A percentile compares a stretch with the other conserved stretches of the same genome.
Evolutionary conservation across 2,797 vertebrate genomes (phyloP).

Genomic region (Garrulus glandarius): DNA sequence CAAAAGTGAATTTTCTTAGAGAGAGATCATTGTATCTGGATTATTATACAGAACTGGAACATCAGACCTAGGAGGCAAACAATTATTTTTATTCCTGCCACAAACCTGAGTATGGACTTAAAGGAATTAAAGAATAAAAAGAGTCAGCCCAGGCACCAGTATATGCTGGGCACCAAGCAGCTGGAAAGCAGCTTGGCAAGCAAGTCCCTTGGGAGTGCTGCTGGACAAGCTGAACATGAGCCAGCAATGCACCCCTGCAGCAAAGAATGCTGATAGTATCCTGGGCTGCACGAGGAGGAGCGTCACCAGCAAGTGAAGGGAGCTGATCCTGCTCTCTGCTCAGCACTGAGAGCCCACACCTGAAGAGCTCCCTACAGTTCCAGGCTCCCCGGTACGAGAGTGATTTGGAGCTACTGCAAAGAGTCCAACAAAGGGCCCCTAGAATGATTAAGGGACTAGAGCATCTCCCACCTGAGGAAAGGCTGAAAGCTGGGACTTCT

Average conservation of each 20-base stretch:
- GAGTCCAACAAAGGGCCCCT: not conserved
- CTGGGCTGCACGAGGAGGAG: not conserved
- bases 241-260: not conserved
- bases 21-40: not conserved
- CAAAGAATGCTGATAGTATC: not conserved
- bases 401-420: not conserved
- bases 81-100: not conserved
- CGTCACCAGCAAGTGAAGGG: accelerated
- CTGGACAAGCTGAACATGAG: not conserved
- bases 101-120: not conserved
- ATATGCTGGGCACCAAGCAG: not conserved
- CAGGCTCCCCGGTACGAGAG: not conserved
- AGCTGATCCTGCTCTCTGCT: not conserved
- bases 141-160: not conserved
- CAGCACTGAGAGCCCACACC: not conserved
- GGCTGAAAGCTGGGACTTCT: not conserved
- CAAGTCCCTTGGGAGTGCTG: not conserved
- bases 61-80: not conserved
- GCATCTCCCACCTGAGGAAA: not conserved
- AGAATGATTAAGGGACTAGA: not conserved
- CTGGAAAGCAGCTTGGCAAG: not conserved
- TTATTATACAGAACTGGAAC: not conserved
- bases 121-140: not conserved
- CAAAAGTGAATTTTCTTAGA: not conserved
- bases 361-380: not conserved